A percentile compares a stretch with the other conserved stretches of the same genome.
Conservation (phyloP, 2,888 invertebrate species). For the Lithophane socia region DNA sequence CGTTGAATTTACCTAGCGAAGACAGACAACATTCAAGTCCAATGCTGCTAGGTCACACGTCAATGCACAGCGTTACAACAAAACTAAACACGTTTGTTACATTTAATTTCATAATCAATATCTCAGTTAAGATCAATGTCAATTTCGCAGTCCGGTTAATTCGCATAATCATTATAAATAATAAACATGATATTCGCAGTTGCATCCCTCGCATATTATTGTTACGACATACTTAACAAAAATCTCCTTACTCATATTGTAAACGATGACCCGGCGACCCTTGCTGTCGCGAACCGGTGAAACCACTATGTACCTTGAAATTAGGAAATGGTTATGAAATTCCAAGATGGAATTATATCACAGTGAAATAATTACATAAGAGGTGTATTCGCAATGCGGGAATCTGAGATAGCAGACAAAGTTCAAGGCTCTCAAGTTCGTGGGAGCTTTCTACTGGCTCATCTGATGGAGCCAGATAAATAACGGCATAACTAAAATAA, state of each 20-base stretch:
- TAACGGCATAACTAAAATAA: conserved; percentile 56
- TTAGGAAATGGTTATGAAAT: conserved; percentile 78
- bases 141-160: conserved; percentile 52
- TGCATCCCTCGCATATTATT: conserved; percentile 56
- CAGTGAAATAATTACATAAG: conserved; percentile 60
- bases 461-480: conserved; percentile 40
- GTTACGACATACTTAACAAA: conserved; percentile 63
- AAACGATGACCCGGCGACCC: conserved; percentile 94
- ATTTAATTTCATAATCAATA: conserved; percentile 19
- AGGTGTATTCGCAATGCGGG: conserved; percentile 65
- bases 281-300: conserved; percentile 93
- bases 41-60: not conserved
- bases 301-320: conserved; percentile 92
- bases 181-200: conserved; percentile 53
- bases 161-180: conserved; percentile 36
- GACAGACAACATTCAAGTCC: conserved; percentile 15
- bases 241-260: conserved; percentile 89
- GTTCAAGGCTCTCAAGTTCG: conserved; percentile 73
- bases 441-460: conserved; percentile 72
- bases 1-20: conserved; percentile 92
- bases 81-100: not conserved
- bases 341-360: conserved; percentile 75
- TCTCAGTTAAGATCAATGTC: conserved; percentile 17
- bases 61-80: conserved; percentile 2
- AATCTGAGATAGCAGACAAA: conserved; percentile 50